Conservation (phyloP, 2,797 vertebrate genomes). For the Pseudotriccus pelzelni region DNA sequence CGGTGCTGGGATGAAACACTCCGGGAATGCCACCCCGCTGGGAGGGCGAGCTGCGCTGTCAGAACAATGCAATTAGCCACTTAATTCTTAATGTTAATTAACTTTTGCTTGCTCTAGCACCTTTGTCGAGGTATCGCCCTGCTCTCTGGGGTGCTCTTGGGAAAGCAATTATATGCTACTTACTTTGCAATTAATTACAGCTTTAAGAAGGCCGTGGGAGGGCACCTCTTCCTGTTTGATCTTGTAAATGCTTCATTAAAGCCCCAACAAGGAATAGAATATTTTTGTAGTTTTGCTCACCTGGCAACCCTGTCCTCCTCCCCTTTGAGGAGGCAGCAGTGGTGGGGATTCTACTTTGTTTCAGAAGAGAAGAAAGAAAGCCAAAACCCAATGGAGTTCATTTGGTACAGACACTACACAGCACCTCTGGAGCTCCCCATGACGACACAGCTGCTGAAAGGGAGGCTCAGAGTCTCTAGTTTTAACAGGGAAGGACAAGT, state of each 20-base stretch:
- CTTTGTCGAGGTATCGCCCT: constrained; percentile 66
- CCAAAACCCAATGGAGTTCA: neutral
- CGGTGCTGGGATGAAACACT: neutral
- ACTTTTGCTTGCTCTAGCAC: constrained; percentile 58
- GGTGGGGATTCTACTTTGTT: neutral
- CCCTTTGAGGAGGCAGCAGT: neutral
- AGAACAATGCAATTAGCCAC: constrained; percentile 67
- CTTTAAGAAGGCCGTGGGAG: constrained; percentile 53
- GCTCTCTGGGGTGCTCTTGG: constrained; percentile 69
- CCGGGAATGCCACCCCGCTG: neutral
- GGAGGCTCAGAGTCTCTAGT: neutral
- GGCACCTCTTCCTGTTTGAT: constrained; percentile 37
- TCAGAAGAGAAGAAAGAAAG: neutral
- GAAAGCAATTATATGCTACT: constrained; percentile 72
- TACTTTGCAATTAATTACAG: constrained; percentile 75
- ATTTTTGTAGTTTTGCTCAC: neutral
- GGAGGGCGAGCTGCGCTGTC: neutral
- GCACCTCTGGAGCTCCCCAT: neutral
- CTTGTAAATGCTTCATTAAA: constrained; percentile 51
- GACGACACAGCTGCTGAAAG: neutral
- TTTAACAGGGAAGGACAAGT: neutral
- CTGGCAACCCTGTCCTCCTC: neutral
- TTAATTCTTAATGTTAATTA: constrained; percentile 75
- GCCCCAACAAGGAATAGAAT: neutral
- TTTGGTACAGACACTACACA: neutral